Conservation (phyloP, 2,113 vertebrate genomes). For the Calidris pugnax region DNA sequence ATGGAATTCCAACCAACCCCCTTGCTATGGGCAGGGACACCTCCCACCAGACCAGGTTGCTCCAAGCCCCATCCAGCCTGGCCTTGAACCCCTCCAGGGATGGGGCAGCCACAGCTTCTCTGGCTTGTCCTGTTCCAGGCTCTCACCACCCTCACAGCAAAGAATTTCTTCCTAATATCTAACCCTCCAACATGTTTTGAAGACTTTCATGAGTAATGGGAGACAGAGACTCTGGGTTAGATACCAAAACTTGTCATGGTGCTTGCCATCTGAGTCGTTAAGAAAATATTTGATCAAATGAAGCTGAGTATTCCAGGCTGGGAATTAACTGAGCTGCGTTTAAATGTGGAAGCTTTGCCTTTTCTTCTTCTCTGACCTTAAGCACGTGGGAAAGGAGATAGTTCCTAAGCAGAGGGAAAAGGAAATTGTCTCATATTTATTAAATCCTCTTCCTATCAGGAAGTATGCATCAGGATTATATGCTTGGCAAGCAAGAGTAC, state of each 20-base stretch:
- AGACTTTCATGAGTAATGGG: neutral
- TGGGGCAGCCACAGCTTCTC: too few species aligned
- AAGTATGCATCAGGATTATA: constrained; percentile 58
- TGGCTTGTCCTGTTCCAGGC: too few species aligned
- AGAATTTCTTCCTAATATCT: neutral
- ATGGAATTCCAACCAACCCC: too few species aligned
- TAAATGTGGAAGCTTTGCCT: neutral
- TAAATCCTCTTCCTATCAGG: constrained; percentile 64
- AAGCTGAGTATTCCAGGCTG: neutral
- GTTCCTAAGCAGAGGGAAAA: constrained; percentile 36
- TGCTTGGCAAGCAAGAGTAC: constrained; percentile 47
- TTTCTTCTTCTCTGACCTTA: constrained; percentile 10
- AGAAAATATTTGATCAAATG: neutral
- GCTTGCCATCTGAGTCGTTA: neutral
- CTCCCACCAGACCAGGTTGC: too few species aligned
- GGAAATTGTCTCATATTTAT: constrained; percentile 64
- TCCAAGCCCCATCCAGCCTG: too few species aligned
- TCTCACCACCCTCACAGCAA: too few species aligned
- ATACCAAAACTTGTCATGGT: neutral
- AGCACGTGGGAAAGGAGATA: constrained; percentile 33
- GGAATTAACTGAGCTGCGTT: neutral
- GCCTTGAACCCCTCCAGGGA: too few species aligned
- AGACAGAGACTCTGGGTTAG: neutral
- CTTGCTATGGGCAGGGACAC: too few species aligned
- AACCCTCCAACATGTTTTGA: neutral